Percentiles rank a stretch among this genome's conserved stretches.
These are phyloP conservation scores for Rhincodon typus DNA, from an alignment of 2,797 vertebrate genomes.

Conservation along the genomic window DNA sequence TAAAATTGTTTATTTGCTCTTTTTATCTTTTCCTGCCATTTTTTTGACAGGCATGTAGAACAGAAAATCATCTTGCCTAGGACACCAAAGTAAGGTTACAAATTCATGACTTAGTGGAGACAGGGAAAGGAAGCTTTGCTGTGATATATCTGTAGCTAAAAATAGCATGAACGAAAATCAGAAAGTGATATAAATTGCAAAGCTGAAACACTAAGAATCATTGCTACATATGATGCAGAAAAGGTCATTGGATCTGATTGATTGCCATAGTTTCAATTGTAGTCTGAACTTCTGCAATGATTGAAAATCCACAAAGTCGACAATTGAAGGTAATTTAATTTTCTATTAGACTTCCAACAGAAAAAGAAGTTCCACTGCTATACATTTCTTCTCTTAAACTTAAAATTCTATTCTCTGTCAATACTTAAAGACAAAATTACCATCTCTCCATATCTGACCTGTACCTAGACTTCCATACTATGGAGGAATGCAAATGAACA, in stretches of 20 bases:
- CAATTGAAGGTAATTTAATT: background rate
- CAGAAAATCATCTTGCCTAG: background rate
- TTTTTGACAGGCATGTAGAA: background rate
- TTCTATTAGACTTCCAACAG: background rate
- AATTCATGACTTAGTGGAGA: background rate
- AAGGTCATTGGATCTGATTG: background rate
- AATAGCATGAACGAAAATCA: background rate
- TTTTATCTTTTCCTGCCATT: background rate
- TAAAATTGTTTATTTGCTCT: slow-evolving; percentile 13
- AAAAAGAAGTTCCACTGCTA: background rate
- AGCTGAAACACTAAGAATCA: background rate
- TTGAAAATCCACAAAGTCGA: background rate
- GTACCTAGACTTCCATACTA: background rate
- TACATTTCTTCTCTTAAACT: background rate
- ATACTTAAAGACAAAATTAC: background rate
- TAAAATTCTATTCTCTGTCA: background rate
- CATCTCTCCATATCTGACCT: background rate
- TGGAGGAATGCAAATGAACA: background rate
- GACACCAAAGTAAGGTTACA: background rate
- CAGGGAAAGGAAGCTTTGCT: background rate
- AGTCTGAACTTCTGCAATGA: background rate
- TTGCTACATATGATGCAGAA: background rate
- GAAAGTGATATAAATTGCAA: background rate
- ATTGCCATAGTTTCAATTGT: background rate
- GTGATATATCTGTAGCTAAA: background rate